Evolutionary conservation across 1,140 invertebrate species (phyloP).

Genomic region (Phocides pigmalion): DNA sequence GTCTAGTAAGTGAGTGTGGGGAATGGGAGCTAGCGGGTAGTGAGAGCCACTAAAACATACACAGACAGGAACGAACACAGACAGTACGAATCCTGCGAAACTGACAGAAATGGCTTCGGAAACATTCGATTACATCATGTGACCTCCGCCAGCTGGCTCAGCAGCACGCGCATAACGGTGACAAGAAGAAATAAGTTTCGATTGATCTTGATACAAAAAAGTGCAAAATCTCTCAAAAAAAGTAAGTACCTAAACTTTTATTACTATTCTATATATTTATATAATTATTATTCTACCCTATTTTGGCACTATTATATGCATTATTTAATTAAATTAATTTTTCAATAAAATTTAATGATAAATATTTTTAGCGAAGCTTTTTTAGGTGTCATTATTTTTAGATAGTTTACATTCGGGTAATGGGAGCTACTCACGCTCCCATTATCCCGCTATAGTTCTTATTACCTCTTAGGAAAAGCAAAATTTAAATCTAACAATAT

Average conservation of each 20-base stretch:
- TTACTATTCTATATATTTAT: no score
- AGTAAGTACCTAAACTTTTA: constrained; percentile 8
- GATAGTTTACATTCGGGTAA: no score
- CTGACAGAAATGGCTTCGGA: constrained; percentile 18
- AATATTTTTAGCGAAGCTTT: no score
- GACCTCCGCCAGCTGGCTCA: background rate
- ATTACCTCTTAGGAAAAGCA: no score
- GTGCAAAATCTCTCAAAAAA: constrained; percentile 1
- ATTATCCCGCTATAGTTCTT: no score
- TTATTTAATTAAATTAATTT: no score
- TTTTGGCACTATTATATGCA: no score
- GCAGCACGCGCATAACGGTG: constrained; percentile 2
- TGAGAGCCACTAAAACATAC: constrained; percentile 22
- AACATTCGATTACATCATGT: background rate
- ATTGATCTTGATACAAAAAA: background rate
- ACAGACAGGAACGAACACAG: constrained; percentile 10
- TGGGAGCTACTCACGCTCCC: no score
- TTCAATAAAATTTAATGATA: no score
- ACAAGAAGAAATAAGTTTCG: background rate
- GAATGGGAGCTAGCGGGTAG: constrained; percentile 20
- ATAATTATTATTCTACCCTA: background rate
- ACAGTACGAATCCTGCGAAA: constrained; percentile 12
- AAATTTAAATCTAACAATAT: no score
- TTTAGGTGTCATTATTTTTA: no score
- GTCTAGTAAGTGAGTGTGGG: no score